Conservation (phyloP, 2,888 invertebrate species). For the Eulithis testata region DNA sequence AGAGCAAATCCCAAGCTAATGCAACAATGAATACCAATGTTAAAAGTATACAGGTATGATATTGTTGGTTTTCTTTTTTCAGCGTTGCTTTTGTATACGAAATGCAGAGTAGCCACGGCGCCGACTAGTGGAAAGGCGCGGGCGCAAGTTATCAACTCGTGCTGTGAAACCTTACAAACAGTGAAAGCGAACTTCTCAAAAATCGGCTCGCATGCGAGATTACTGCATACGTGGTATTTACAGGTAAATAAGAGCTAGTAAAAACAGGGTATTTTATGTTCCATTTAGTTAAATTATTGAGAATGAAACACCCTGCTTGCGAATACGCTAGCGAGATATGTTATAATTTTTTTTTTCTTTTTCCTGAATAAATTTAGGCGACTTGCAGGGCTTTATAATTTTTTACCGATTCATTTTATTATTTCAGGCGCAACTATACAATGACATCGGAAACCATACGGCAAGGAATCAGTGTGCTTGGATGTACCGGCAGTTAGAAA, state of each 20-base stretch:
- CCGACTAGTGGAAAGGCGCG: slow-evolving; percentile 77
- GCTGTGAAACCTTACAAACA: slow-evolving; percentile 86
- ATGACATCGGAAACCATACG: slow-evolving; percentile 88
- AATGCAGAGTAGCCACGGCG: slow-evolving; percentile 90
- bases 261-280: no score
- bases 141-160: slow-evolving; percentile 79
- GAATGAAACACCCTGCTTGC: no score
- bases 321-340: no score
- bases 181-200: slow-evolving; percentile 89
- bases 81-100: slow-evolving; percentile 89
- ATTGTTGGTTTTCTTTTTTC: slow-evolving; percentile 27
- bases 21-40: no score
- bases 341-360: no score
- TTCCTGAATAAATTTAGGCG: no score
- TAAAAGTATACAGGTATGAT: no score
- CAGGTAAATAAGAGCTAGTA: slow-evolving; percentile 80
- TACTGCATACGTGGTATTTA: slow-evolving; percentile 89
- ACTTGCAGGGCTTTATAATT: not conserved
- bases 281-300: no score
- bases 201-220: slow-evolving; percentile 90
- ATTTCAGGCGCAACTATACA: slow-evolving; percentile 88
- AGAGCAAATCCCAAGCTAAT: no score
- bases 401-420: slow-evolving; percentile 9
- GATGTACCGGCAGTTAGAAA: slow-evolving; percentile 91
- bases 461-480: slow-evolving; percentile 93